Conservation (phyloP, 2,113 vertebrate genomes). For the Plectropomus leopardus region DNA sequence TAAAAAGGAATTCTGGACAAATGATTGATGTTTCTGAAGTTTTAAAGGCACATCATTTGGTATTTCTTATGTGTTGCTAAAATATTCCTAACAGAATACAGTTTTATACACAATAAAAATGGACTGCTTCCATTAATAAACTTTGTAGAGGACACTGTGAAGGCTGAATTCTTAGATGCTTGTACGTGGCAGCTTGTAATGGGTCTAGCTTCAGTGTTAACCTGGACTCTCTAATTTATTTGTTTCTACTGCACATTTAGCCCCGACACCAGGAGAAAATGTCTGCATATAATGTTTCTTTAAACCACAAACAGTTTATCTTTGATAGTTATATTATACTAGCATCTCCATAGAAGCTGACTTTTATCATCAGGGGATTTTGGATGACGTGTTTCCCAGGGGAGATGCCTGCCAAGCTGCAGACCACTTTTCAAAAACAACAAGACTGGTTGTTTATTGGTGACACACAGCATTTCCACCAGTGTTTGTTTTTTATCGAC, state of each 20-base stretch:
- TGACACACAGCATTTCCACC: no score
- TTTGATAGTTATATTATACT: no score
- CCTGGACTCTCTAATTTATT: not conserved
- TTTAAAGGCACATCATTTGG: not conserved
- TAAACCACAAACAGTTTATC: no score
- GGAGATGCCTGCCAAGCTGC: no score
- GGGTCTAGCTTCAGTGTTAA: not conserved
- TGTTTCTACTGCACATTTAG: not conserved
- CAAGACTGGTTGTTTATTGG: no score
- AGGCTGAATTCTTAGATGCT: not conserved
- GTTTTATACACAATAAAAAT: not conserved
- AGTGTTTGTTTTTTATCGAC: no score
- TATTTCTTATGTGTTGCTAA: not conserved
- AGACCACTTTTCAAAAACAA: no score
- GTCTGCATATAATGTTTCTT: no score
- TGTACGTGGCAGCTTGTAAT: not conserved
- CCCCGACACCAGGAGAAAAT: no score
- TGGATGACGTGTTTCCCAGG: no score
- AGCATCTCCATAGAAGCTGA: no score
- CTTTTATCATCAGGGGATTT: no score
- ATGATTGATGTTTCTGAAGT: not conserved
- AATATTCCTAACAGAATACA: not conserved
- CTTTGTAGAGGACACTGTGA: not conserved
- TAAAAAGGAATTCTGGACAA: not conserved
- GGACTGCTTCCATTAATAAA: not conserved